phyloP scores from a whole-genome alignment of 1,140 invertebrate species.

The Cydia pomonella region DNA sequence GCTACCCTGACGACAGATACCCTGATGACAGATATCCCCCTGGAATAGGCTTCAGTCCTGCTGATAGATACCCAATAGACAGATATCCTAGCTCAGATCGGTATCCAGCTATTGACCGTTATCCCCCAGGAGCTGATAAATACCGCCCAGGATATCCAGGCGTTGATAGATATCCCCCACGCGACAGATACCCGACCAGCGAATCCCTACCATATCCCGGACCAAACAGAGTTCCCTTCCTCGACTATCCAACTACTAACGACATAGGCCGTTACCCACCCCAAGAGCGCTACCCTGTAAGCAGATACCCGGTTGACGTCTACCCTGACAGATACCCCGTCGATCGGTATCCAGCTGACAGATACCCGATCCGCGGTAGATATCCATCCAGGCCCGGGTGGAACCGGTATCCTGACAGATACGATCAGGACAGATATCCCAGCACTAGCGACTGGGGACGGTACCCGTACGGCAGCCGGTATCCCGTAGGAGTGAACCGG shows the following conservation, averaged over 20 bases:
- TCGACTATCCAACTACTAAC: conserved; percentile 54
- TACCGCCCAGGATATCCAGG: conserved; percentile 47
- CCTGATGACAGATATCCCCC: conserved; percentile 56
- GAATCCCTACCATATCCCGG: conserved; percentile 4
- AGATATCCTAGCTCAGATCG: conserved; percentile 66
- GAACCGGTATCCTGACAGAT: conserved; percentile 71
- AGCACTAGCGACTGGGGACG: conserved; percentile 65
- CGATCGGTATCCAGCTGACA: conserved; percentile 34
- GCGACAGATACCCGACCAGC: conserved; percentile 65
- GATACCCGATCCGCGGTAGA: conserved; percentile 58
- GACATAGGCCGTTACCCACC: conserved; percentile 74
- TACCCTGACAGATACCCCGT: conserved; percentile 77
- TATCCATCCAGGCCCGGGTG: conserved; percentile 67
- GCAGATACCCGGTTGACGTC: conserved; percentile 55
- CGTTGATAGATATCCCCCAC: conserved; percentile 47
- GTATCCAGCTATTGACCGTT: conserved; percentile 50
- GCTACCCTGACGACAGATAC: conserved; percentile 48
- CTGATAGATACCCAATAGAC: conserved; percentile 62
- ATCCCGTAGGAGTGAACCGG: conserved; percentile 71
- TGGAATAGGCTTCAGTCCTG: conserved; percentile 41
- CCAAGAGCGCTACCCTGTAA: conserved; percentile 76
- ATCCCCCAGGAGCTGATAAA: conserved; percentile 45
- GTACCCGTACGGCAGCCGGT: conserved; percentile 75
- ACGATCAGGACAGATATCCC: conserved; percentile 69
- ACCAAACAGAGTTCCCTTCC: conserved; percentile 55